Percentiles rank a stretch among this genome's conserved stretches.
phyloP scores from a whole-genome alignment of 1,140 invertebrate species.

The Euwallacea similis region DNA sequence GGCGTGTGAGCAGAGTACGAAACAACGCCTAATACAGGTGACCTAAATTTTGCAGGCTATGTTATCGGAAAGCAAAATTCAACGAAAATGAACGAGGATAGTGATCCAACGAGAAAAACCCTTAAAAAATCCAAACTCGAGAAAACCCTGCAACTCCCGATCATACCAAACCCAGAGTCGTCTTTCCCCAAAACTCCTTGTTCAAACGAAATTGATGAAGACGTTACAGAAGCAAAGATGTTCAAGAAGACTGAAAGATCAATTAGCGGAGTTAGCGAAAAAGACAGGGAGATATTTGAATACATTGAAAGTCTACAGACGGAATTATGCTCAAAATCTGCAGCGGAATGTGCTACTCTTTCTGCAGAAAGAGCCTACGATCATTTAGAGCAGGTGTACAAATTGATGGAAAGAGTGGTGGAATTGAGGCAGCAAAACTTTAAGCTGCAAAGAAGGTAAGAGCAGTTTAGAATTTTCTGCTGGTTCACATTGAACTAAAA shows the following conservation, averaged over 20 bases:
- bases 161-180: constrained; percentile 45
- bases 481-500: too few species aligned
- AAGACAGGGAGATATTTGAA: constrained; percentile 46
- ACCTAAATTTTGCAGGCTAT: neutral
- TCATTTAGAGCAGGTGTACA: constrained; percentile 74
- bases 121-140: constrained; percentile 41
- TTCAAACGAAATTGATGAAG: neutral
- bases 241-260: constrained; percentile 14
- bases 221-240: constrained; percentile 2
- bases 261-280: constrained; percentile 26
- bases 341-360: constrained; percentile 52
- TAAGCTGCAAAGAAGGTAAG: constrained; percentile 62
- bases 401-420: constrained; percentile 73
- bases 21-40: neutral
- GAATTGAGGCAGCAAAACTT: constrained; percentile 71
- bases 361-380: constrained; percentile 66
- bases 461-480: neutral
- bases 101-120: constrained; percentile 25
- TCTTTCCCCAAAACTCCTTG: constrained; percentile 12
- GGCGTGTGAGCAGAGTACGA: neutral
- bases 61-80: too few species aligned
- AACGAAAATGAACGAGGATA: constrained; percentile 11
- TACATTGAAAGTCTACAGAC: constrained; percentile 48
- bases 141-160: constrained; percentile 43
- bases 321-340: constrained; percentile 41